Evolutionary conservation across 2,888 invertebrate genomes (phyloP).

Genomic region (Alitta virens): DNA sequence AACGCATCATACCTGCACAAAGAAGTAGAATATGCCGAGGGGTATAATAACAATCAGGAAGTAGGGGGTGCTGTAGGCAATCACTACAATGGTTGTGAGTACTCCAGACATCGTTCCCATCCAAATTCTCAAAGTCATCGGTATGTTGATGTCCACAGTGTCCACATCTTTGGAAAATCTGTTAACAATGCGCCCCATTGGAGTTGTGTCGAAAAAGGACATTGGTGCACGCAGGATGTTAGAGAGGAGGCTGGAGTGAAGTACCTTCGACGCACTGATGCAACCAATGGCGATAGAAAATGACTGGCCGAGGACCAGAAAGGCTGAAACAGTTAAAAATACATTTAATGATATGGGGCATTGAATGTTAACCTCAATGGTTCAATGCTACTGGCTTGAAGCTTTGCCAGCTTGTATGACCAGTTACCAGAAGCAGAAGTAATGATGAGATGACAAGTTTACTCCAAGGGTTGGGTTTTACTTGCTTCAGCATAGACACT

Average conservation of each 20-base stretch:
- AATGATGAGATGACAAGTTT: too few species aligned
- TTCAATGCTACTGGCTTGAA: too few species aligned
- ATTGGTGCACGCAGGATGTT: slow-evolving; percentile 43
- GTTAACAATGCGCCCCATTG: slow-evolving; percentile 45
- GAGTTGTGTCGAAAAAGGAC: slow-evolving; percentile 47
- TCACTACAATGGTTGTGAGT: slow-evolving; percentile 39
- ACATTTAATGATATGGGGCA: too few species aligned
- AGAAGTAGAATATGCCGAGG: slow-evolving; percentile 41
- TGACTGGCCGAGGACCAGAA: slow-evolving; percentile 21
- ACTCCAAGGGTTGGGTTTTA: too few species aligned
- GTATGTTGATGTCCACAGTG: slow-evolving; percentile 34
- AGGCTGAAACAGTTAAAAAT: slow-evolving; percentile 11
- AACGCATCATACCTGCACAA: slow-evolving; percentile 42
- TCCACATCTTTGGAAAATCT: slow-evolving; percentile 47
- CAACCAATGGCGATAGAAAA: slow-evolving; percentile 21
- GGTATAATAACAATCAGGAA: slow-evolving; percentile 43
- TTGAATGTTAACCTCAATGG: too few species aligned
- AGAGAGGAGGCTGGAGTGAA: slow-evolving; percentile 23
- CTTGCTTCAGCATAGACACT: too few species aligned
- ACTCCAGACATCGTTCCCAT: slow-evolving; percentile 33
- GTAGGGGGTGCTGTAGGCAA: slow-evolving; percentile 42
- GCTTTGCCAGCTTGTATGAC: too few species aligned
- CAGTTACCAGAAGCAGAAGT: too few species aligned
- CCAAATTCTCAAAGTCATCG: slow-evolving; percentile 33
- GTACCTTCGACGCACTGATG: slow-evolving; percentile 20